phyloP scores from a whole-genome alignment of 2,113 vertebrate species.

The Corythoichthys haematopterus region DNA sequence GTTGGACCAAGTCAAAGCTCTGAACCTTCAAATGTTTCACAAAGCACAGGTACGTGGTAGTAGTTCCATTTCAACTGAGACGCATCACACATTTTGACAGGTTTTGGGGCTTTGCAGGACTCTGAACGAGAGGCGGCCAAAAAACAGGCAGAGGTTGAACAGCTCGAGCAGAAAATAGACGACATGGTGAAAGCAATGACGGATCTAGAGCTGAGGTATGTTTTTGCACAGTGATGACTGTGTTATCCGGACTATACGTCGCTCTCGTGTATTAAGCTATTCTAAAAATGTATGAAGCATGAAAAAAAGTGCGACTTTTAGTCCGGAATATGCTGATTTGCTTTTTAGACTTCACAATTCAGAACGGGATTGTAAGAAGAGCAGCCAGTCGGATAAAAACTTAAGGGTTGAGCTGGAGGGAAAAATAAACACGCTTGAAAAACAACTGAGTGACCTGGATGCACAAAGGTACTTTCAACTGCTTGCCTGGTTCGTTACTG shows the following conservation, averaged over 20 bases:
- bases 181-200: slow-evolving; percentile 81
- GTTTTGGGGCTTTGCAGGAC: slow-evolving; percentile 64
- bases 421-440: slow-evolving; percentile 72
- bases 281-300: no score
- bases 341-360: slow-evolving; percentile 77
- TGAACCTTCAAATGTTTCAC: slow-evolving; percentile 96
- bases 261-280: no score
- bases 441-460: slow-evolving; percentile 82
- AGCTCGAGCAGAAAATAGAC: slow-evolving; percentile 81
- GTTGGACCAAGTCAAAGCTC: slow-evolving; percentile 91
- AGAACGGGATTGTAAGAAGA: slow-evolving; percentile 72
- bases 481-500: no score
- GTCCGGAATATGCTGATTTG: not conserved
- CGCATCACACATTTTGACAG: not conserved
- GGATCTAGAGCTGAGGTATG: slow-evolving; percentile 85
- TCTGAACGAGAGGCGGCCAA: slow-evolving; percentile 78
- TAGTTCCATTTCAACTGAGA: not conserved
- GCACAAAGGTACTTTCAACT: slow-evolving; percentile 72
- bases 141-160: slow-evolving; percentile 78
- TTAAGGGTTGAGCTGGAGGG: slow-evolving; percentile 79
- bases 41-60: slow-evolving; percentile 83
- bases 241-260: no score
- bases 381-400: slow-evolving; percentile 77
- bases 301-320: no score
- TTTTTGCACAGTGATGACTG: not conserved